phyloP scores from a whole-genome alignment of 2,113 vertebrate genomes.

The Bufo gargarizans region DNA sequence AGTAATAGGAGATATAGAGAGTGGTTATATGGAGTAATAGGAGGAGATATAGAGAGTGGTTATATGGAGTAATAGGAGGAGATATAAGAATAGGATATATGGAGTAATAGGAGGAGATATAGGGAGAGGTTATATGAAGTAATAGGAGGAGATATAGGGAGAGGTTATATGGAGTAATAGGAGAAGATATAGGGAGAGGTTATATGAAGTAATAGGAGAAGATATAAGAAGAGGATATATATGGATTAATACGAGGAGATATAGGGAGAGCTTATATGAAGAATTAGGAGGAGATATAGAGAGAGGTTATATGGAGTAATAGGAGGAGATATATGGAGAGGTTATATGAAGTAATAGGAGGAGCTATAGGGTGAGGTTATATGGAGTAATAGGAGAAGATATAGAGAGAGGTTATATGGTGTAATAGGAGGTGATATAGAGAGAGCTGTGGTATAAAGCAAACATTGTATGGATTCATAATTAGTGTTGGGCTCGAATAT shows the following conservation, averaged over 20 bases:
- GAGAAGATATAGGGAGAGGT: too few relatives aligned
- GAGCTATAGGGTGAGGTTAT: too few relatives aligned
- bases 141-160: neutral
- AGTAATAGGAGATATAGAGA: slow-evolving; percentile 11
- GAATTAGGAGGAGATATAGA: slow-evolving; percentile 11
- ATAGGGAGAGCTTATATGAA: neutral
- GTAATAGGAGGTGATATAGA: slow-evolving; percentile 7
- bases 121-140: slow-evolving; percentile 1
- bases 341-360: neutral
- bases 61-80: slow-evolving; percentile 2
- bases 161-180: neutral
- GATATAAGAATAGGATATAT: neutral
- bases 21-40: slow-evolving; percentile 18
- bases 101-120: slow-evolving; percentile 11
- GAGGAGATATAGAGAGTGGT: slow-evolving; percentile 1
- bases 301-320: slow-evolving; percentile 13
- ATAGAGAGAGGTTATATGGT: too few relatives aligned
- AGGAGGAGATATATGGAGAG: neutral
- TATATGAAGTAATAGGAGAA: too few relatives aligned
- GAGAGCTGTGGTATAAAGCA: neutral
- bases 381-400: too few relatives aligned
- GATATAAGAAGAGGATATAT: too few relatives aligned
- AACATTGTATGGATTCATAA: slow-evolving; percentile 51
- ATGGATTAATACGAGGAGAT: slow-evolving; percentile 8
- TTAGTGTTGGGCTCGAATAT: too few relatives aligned